phyloP scores from a whole-genome alignment of 1,140 invertebrate species.

The Drosophila bocki region DNA sequence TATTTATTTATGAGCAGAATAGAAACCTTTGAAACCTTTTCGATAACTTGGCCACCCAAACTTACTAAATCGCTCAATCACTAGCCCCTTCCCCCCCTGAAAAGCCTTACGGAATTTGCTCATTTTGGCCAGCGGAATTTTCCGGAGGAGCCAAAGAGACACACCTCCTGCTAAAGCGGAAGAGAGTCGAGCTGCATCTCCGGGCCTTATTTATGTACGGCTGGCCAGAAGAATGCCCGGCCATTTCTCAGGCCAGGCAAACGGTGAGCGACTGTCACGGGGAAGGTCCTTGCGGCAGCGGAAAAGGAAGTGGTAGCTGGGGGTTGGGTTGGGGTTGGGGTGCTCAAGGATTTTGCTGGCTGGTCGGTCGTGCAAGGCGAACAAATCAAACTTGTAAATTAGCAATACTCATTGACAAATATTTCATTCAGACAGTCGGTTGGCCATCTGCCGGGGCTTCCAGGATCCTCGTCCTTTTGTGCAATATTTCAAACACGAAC shows the following conservation, averaged over 20 bases:
- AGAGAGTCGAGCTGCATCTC: slow-evolving; percentile 11
- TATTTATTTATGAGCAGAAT: neutral
- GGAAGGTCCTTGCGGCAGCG: slow-evolving; percentile 2
- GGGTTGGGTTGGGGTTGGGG: neutral
- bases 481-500: slow-evolving; percentile 84
- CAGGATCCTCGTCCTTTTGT: slow-evolving; percentile 31
- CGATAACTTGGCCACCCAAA: no score
- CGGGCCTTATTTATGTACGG: slow-evolving; percentile 72
- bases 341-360: neutral
- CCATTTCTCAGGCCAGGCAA: slow-evolving; percentile 64
- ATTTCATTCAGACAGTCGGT: slow-evolving; percentile 69
- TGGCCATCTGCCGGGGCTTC: slow-evolving; percentile 14
- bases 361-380: slow-evolving; percentile 37
- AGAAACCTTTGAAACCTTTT: no score
- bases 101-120: slow-evolving; percentile 36
- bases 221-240: slow-evolving; percentile 74
- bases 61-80: slow-evolving; percentile 33
- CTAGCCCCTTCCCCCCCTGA: neutral
- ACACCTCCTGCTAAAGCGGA: slow-evolving; percentile 3
- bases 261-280: slow-evolving; percentile 30
- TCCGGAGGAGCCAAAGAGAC: neutral
- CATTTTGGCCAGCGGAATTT: slow-evolving; percentile 26
- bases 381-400: slow-evolving; percentile 85
- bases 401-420: slow-evolving; percentile 84
- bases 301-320: slow-evolving; percentile 26